Conservation (phyloP, 2,888 invertebrate species). For the Loripinus fragilis region DNA sequence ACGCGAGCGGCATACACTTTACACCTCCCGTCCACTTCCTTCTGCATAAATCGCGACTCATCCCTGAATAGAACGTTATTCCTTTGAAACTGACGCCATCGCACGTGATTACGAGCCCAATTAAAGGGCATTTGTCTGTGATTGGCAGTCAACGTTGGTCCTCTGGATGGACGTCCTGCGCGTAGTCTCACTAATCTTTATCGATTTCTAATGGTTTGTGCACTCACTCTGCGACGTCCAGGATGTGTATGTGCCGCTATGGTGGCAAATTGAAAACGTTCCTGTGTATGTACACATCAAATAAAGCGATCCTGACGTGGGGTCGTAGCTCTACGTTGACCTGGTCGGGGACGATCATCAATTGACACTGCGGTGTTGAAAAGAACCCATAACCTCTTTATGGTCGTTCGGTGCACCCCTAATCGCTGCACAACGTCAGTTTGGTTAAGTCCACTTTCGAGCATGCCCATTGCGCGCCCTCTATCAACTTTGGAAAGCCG, state of each 20-base stretch:
- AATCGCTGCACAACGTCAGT: not conserved
- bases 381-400: not conserved
- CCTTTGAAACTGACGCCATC: conserved; percentile 20
- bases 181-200: not conserved
- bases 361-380: not conserved
- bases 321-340: conserved; percentile 7
- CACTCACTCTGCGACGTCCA: conserved; percentile 18
- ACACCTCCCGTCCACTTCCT: not conserved
- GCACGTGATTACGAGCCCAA: conserved; percentile 19
- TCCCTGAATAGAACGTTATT: conserved; percentile 32
- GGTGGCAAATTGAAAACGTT: conserved; percentile 1
- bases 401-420: not conserved
- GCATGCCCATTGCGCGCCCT: conserved; percentile 3
- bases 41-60: conserved; percentile 31
- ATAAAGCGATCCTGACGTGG: conserved; percentile 22
- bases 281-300: not conserved
- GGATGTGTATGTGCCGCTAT: conserved; percentile 19
- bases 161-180: conserved; percentile 9
- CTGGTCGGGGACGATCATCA: conserved; percentile 4
- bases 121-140: conserved; percentile 16
- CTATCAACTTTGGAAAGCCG: not conserved
- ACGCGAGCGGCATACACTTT: conserved; percentile 23
- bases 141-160: not conserved
- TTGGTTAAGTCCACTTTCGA: not conserved
- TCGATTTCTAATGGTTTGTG: conserved; percentile 24